Base-by-base conservation (phyloP, 2,797 vertebrate species). In the Sebastes ruberrimus region DNA sequence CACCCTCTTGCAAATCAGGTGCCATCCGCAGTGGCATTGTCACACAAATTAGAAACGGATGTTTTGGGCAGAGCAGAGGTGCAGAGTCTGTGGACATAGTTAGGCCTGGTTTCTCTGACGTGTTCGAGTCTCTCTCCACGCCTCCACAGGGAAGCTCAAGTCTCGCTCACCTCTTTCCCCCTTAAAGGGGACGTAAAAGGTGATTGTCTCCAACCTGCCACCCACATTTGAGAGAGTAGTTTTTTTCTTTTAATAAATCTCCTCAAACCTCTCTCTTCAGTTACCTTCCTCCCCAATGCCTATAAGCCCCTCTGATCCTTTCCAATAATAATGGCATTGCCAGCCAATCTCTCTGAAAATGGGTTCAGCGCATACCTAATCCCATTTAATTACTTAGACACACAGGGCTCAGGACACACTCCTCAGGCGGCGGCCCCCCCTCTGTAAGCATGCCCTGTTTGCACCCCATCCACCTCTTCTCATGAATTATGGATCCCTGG, bases 21-120 rank as follows among this genome's bases (percentile, higher is more conserved):
- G 84, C 93, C 92, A 92, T 94, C 88, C 92, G 59, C 80, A 72
- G 75, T 82, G 80, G 82, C 90, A 94, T 95, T 94, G 94, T 95
- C 94, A 95, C 93, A 94, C 95, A 96, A 95, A 96, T 96, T 93
- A 95, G 92, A 90, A 96, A 96, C 94, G 88, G 92, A 93, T 94
- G 92, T 94, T 94, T 90, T 78, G 91, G 92, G 83, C 81, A 83
- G 88, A 93, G 90, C 87, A 75, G 88, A 87, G 90, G 80, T 86
- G 82, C 80, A 66, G 84, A 84, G 83, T 84, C 71, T 87, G 81
- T 80, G 88, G 90, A 91, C 89, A 59, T 85, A 82, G 86, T 78
- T 80, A 85, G 74, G 68, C 78, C 68, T 55, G 71, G 38, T 72
- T 71, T 83, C 81, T 91, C 71, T 86, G 84, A 82, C 81, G 20